These are phyloP conservation scores for Trigoniulus corallinus DNA, from an alignment of 1,140 invertebrate species.

Conservation along the genomic window DNA sequence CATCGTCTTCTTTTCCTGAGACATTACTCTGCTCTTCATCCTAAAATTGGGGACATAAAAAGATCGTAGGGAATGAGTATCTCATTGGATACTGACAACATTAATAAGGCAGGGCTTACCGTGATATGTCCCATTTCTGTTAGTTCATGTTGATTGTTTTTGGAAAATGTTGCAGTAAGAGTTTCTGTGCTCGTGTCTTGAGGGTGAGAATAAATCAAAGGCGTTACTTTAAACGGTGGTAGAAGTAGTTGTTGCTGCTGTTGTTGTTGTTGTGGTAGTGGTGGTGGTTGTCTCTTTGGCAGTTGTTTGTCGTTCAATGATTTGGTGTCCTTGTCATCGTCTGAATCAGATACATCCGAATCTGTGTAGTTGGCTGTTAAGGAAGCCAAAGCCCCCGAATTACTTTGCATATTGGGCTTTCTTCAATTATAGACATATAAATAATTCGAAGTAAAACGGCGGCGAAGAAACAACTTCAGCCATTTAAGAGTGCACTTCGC, in stretches of 20 bases:
- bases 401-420: too few relatives aligned
- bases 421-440: too few relatives aligned
- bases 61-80: too few relatives aligned
- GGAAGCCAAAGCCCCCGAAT: slow-evolving; percentile 15
- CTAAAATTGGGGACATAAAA: not conserved
- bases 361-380: slow-evolving; percentile 29
- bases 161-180: not conserved
- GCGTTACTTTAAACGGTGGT: not conserved
- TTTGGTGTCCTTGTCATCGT: slow-evolving; percentile 12
- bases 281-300: not conserved
- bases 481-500: too few relatives aligned
- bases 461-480: too few relatives aligned
- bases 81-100: not conserved
- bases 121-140: not conserved
- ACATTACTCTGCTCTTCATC: not conserved
- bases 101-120: not conserved
- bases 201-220: slow-evolving; percentile 3
- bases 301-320: slow-evolving; percentile 1
- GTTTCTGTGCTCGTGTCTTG: slow-evolving; percentile 1
- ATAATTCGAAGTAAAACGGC: too few relatives aligned
- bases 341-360: slow-evolving; percentile 27
- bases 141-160: not conserved
- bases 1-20: not conserved
- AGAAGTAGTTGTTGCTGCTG: not conserved
- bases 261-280: not conserved